phyloP scores from a whole-genome alignment of 2,797 vertebrate genomes.

The Cossypha dichroa region DNA sequence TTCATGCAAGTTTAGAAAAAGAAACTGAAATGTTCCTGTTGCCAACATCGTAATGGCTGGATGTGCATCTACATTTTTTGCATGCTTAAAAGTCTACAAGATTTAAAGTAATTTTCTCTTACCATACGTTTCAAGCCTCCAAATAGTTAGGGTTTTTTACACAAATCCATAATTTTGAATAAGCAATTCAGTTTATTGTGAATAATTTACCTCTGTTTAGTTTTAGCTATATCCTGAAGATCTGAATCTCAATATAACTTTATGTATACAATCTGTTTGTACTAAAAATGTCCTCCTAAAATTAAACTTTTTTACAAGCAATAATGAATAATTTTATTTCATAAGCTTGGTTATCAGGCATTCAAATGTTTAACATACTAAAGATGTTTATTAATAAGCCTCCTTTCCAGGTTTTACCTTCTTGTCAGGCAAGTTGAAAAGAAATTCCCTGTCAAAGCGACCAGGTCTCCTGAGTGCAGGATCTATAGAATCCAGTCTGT shows the following conservation, averaged over 20 bases:
- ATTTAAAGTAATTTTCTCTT: not conserved
- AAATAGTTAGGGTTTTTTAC: not conserved
- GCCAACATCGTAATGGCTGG: rapidly evolving
- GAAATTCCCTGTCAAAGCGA: constrained; percentile 99
- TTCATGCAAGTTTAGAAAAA: not conserved
- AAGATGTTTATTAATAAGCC: not conserved
- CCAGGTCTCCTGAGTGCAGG: constrained; percentile 99
- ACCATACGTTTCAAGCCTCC: not conserved
- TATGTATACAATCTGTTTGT: not conserved
- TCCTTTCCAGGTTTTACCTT: constrained; percentile 80
- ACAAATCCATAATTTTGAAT: not conserved
- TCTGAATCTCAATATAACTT: not conserved
- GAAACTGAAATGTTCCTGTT: not conserved
- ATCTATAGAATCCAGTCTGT: constrained; percentile 99
- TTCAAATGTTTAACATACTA: not conserved
- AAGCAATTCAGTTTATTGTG: not conserved
- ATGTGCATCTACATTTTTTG: not conserved
- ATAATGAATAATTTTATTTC: not conserved
- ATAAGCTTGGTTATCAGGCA: not conserved
- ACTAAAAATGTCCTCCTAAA: not conserved
- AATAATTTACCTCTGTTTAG: not conserved
- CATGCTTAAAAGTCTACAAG: not conserved
- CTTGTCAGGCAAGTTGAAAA: constrained; percentile 97
- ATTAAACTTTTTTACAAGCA: not conserved
- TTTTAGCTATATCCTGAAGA: not conserved